Percentiles rank a stretch among this genome's conserved stretches.
Conservation (phyloP, 2,797 vertebrate genomes). For the Pipistrellus nathusii region DNA sequence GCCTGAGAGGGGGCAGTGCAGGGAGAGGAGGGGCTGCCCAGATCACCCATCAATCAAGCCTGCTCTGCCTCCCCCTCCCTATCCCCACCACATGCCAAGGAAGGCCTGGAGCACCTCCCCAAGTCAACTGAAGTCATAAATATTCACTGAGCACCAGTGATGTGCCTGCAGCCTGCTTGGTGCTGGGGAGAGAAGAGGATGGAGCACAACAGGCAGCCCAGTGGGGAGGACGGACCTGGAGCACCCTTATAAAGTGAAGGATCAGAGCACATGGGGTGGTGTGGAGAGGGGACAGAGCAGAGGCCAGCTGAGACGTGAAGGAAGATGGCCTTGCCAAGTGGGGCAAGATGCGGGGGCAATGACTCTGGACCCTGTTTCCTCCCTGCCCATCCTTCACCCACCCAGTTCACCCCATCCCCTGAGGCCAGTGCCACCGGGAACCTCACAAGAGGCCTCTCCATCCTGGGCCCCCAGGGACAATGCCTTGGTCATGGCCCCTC, state of each 20-base stretch:
- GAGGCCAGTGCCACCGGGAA: neutral
- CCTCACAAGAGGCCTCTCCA: neutral
- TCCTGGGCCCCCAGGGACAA: neutral
- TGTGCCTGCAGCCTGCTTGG: no score
- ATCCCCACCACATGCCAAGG: neutral
- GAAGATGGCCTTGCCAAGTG: neutral
- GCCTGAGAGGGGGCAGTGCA: neutral
- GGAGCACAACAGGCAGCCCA: neutral
- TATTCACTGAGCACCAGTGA: neutral
- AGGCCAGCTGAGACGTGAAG: neutral
- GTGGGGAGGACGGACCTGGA: accelerated
- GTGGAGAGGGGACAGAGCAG: neutral
- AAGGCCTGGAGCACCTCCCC: neutral
- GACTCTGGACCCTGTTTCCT: neutral
- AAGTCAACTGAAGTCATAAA: neutral
- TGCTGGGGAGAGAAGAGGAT: neutral
- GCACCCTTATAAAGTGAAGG: accelerated
- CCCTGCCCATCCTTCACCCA: neutral
- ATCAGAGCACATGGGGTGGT: no score
- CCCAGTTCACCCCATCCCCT: neutral
- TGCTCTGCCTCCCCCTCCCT: neutral
- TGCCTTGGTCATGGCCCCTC: neutral
- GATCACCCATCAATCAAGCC: neutral
- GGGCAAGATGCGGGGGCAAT: neutral
- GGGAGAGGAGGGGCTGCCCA: neutral